Base-by-base conservation (phyloP, 64 coral and sea anemone species). In the Porites australiensis region DNA sequence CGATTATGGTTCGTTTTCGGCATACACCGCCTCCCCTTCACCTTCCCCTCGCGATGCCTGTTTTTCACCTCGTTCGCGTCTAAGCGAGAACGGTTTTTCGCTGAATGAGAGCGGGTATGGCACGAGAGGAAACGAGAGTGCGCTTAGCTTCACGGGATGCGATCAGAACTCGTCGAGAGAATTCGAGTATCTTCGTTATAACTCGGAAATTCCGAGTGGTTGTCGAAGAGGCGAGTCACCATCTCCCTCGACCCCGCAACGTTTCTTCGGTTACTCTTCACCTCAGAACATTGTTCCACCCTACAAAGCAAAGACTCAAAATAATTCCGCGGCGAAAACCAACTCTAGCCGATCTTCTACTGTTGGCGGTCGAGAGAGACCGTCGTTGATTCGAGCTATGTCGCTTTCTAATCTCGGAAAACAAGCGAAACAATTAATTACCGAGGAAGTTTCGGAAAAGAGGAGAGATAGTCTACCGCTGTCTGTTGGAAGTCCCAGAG, bases 351-450 rank as follows among this genome's bases (percentile, higher is more conserved):
- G 81, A 68, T 52, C 59, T 13, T 84, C 62, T 84, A 10, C 46
- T 44, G 63, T 52, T 3, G 6, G 16, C 8, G 47, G 45, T 45
- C 63, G 81, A 11, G 63, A 65, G 19, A 13, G 63, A 13, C 49
- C 81, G 81, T 48, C 62, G 45, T 13, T 84, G 5, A 84, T 0
- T 84, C 81, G 81, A 8, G 47, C 81, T 68, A 18, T 67, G 43
- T 84, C 81, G 19, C 20, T 84, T 18, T 84, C 81, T 19, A 79
- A 89, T 54, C 22, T 94, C 1, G 82, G 61, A 44, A 44, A 51
- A 12, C 57, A 74, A 13, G 15, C 48, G 9, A 55, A 83, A 37
- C 69, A 10, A 55, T 44, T 64, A 8, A 8, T 4, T 65, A 8
- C 77, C 11, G 68, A 49, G 21, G 58, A 13, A 88, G 50, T 43